Evolutionary conservation across 2,888 invertebrate genomes (phyloP), one percentile per base, ranked within the genome.

Genomic region (Hydropsyche betteni): DNA sequence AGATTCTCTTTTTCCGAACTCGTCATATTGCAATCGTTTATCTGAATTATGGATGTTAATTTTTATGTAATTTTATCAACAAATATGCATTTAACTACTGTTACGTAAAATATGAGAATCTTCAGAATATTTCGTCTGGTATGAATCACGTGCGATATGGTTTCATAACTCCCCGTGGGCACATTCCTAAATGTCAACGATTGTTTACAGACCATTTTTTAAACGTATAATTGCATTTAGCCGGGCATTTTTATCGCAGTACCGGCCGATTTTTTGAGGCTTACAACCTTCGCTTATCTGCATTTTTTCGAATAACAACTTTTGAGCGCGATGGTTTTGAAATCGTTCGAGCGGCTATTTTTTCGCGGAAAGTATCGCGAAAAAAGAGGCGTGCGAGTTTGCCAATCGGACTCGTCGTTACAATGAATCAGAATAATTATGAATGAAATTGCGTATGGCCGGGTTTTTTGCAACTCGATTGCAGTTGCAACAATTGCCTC

Each of bases 271-370:
- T 58, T 58, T 16, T 24, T n/a, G 16, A 58, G 14, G 14, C 16
- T 58, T 58, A 58, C 58, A 16, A 58, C 58, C 16, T n/a, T 14
- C 16, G 58, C 58, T 58, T 58, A 58, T 58, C 58, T 58, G 44
- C 58, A 16, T 24, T 58, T 58, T 58, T n/a, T 58, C 16, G 58
- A 58, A 16, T 2, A 58, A 58, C 58, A 16, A 16, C 16, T 58
- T 58, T 58, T 16, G 58, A 58, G 0, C 12, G 58, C 58, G 58
- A 16, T 24, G 58, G 24, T 24, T 24, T 58, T 58, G 16, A 58
- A 44, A 58, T 24, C 24, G 58, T 24, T 58, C 16, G 16, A 8
- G 3, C 44, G 4, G 53, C n/a, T n/a, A 6, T 24, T 58, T 58
- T 58, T 24, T 58, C 16, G 14, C 58, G 58, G 44, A 44, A 10